Percentiles rank a stretch among this genome's conserved stretches.
phyloP scores from a whole-genome alignment of 2,888 invertebrate species.

The Podabrus alpinus region DNA sequence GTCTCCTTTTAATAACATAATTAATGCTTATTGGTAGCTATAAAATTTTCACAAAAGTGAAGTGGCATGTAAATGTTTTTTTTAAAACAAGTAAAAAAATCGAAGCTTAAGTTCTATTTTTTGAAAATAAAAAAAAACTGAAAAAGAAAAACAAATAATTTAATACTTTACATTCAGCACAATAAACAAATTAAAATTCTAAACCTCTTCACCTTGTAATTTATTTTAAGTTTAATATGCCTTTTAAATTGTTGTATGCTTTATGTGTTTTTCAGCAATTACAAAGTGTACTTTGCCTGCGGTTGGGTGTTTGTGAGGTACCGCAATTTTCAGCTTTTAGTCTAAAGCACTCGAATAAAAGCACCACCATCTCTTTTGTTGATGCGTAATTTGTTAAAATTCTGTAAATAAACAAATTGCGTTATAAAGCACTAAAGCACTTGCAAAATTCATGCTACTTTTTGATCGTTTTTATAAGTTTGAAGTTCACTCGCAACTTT shows the following conservation, averaged over 20 bases:
- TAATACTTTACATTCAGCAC: slow-evolving; percentile 5
- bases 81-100: background rate
- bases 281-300: slow-evolving; percentile 84
- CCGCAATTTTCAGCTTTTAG: slow-evolving; percentile 53
- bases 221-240: slow-evolving; percentile 14
- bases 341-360: slow-evolving; percentile 19
- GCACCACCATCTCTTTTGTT: slow-evolving; percentile 14
- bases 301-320: slow-evolving; percentile 86
- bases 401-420: background rate
- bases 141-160: background rate
- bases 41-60: background rate
- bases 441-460: background rate
- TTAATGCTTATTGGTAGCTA: slow-evolving; percentile 16
- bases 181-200: background rate
- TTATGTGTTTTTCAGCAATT: slow-evolving; percentile 68
- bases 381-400: slow-evolving; percentile 16
- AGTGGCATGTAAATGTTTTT: slow-evolving; percentile 21
- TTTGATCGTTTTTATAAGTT: background rate
- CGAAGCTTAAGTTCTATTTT: background rate
- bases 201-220: slow-evolving; percentile 9
- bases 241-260: slow-evolving; percentile 29
- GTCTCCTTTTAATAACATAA: slow-evolving; percentile 47
- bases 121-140: background rate
- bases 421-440: background rate
- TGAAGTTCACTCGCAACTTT: background rate